phyloP scores from a whole-genome alignment of 2,113 vertebrate genomes.

The Symphodus melops region DNA sequence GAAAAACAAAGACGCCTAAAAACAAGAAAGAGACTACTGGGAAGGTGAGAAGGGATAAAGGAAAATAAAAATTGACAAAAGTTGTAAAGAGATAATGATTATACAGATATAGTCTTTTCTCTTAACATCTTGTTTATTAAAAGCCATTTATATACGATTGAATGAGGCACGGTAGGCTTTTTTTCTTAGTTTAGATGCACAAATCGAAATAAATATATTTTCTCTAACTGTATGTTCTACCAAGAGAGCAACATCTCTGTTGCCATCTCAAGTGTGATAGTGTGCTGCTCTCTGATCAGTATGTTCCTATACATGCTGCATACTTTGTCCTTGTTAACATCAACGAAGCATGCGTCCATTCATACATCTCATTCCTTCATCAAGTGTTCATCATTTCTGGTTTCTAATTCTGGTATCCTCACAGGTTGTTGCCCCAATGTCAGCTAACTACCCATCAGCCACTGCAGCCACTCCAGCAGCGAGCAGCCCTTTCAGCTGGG shows the following conservation, averaged over 20 bases:
- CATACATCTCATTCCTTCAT: slow-evolving; percentile 2
- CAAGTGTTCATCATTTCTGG: neutral
- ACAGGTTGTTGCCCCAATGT: slow-evolving; percentile 79
- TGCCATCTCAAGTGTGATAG: neutral
- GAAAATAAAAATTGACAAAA: slow-evolving; percentile 8
- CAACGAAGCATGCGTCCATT: slow-evolving; percentile 10
- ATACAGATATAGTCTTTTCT: neutral
- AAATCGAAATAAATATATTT: no score
- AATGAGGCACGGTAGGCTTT: neutral
- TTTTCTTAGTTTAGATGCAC: neutral
- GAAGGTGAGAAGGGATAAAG: slow-evolving; percentile 84
- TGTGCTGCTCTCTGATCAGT: neutral
- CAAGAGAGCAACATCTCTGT: neutral
- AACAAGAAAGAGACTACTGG: slow-evolving; percentile 83
- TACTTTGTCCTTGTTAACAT: slow-evolving; percentile 27
- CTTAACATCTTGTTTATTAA: slow-evolving; percentile 2
- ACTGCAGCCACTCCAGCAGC: slow-evolving; percentile 63
- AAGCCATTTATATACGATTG: no score
- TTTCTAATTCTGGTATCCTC: neutral
- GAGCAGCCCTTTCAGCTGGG: slow-evolving; percentile 84
- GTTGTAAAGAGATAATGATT: neutral
- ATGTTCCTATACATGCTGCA: slow-evolving; percentile 14
- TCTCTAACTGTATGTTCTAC: neutral
- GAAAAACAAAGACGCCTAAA: slow-evolving; percentile 86
- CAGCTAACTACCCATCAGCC: slow-evolving; percentile 80